phyloP scores from a whole-genome alignment of 2,113 vertebrate species.

The Micromys minutus region DNA sequence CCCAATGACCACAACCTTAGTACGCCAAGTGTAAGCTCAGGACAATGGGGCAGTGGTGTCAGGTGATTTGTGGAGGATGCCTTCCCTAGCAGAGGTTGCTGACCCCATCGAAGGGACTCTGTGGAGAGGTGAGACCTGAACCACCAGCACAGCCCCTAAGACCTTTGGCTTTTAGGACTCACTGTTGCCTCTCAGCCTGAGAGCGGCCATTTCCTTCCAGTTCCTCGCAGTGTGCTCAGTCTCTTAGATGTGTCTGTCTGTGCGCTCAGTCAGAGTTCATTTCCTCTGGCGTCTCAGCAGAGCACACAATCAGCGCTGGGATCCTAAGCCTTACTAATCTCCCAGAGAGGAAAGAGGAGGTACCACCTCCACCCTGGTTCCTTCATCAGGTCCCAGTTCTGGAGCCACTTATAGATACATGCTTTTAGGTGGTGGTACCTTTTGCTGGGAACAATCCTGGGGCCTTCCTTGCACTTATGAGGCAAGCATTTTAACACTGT shows the following conservation, averaged over 20 bases:
- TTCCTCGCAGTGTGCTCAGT: not conserved
- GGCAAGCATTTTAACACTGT: not conserved
- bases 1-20: not conserved
- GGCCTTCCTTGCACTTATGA: not conserved
- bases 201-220: not conserved
- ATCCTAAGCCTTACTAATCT: not conserved
- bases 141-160: not conserved
- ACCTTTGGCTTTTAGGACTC: not conserved
- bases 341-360: not conserved
- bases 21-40: not conserved
- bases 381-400: not conserved
- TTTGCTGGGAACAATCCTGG: not conserved
- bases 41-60: not conserved
- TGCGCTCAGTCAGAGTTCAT: accelerated
- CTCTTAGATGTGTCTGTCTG: not conserved
- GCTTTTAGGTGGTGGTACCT: not conserved
- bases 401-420: not conserved
- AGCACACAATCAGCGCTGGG: not conserved
- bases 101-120: not conserved
- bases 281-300: not conserved
- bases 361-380: not conserved
- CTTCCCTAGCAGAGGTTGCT: not conserved
- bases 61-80: not conserved
- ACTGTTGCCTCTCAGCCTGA: not conserved
- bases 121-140: not conserved